Evolutionary conservation across 2,888 invertebrate genomes (phyloP).

Genomic region (Brenthis hecate): DNA sequence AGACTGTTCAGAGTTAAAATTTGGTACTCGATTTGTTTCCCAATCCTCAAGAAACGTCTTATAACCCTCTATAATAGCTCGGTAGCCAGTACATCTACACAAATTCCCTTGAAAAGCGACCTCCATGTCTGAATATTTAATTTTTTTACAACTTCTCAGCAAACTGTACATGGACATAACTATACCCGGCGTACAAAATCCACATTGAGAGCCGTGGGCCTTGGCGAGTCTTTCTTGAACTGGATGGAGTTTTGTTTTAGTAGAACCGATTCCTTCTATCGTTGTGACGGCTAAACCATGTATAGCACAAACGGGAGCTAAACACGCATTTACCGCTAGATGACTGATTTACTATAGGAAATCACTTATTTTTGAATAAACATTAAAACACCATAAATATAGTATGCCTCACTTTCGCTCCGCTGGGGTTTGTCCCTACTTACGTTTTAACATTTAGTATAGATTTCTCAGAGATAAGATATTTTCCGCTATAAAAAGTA

Average conservation of each 20-base stretch:
- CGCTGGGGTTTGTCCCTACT: no score
- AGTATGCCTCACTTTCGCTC: no score
- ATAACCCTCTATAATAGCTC: slow-evolving; percentile 92
- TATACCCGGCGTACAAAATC: slow-evolving; percentile 94
- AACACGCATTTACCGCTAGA: slow-evolving; percentile 90
- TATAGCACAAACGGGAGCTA: slow-evolving; percentile 90
- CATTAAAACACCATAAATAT: neutral
- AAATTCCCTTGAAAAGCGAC: slow-evolving; percentile 88
- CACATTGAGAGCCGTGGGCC: slow-evolving; percentile 94
- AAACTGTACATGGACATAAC: slow-evolving; percentile 96
- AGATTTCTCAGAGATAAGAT: no score
- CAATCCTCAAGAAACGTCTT: slow-evolving; percentile 89
- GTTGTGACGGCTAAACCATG: slow-evolving; percentile 93
- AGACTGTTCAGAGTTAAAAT: slow-evolving; percentile 44
- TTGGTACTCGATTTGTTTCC: slow-evolving; percentile 77
- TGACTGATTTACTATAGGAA: slow-evolving; percentile 76
- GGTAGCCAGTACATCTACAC: slow-evolving; percentile 93
- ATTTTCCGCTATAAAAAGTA: no score
- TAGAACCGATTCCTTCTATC: slow-evolving; percentile 92
- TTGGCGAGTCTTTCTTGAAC: slow-evolving; percentile 91
- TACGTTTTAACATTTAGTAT: no score
- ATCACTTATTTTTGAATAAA: neutral
- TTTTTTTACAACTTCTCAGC: slow-evolving; percentile 79
- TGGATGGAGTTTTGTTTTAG: slow-evolving; percentile 88
- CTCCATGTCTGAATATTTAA: slow-evolving; percentile 85